Evolutionary conservation across 2,113 vertebrate species (phyloP).

Genomic region (Macquaria australasica): DNA sequence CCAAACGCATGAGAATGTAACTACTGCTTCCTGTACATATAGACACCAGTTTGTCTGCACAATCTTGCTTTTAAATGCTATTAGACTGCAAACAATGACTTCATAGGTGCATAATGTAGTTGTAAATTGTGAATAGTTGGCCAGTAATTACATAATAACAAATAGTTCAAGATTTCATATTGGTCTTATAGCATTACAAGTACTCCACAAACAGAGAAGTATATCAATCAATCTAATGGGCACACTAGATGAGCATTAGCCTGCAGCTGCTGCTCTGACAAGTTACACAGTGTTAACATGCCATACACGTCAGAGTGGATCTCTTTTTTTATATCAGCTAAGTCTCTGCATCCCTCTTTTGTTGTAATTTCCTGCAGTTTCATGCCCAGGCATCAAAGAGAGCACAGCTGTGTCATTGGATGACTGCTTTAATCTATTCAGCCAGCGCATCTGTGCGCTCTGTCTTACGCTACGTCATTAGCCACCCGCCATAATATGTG

Average conservation of each 20-base stretch:
- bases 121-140: neutral
- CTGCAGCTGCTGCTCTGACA: constrained; percentile 58
- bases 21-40: neutral
- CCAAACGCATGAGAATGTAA: neutral
- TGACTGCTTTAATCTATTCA: constrained; percentile 79
- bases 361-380: constrained; percentile 77
- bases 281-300: constrained; percentile 43
- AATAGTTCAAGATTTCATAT: constrained; percentile 3
- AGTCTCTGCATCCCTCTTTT: constrained; percentile 56
- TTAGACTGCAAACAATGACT: neutral
- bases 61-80: neutral
- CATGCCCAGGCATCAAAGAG: constrained; percentile 73
- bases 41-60: neutral
- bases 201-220: constrained; percentile 5
- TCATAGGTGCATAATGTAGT: neutral
- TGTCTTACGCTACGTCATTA: constrained; percentile 64
- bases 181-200: neutral
- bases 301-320: constrained; percentile 42
- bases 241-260: constrained; percentile 27
- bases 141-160: neutral
- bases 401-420: constrained; percentile 77
- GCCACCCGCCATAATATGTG: constrained; percentile 18
- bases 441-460: constrained; percentile 69
- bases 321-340: constrained; percentile 33
- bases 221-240: constrained; percentile 45